Evolutionary conservation across 2,797 vertebrate genomes (phyloP), one percentile per base, ranked within the genome.

Genomic region (Fratercula arctica): DNA sequence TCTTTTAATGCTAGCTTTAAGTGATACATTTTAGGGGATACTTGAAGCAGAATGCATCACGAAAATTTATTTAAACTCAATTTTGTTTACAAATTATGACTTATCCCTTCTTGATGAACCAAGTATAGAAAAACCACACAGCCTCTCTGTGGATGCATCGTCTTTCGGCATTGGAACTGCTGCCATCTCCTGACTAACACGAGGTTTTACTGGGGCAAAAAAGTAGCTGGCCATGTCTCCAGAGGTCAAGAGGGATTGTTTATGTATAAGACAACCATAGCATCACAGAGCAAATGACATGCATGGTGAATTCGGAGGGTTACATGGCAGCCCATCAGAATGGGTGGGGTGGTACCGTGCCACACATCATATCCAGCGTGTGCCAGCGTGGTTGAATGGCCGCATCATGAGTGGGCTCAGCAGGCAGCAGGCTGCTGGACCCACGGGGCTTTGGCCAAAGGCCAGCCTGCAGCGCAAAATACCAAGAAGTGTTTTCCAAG

Each of bases 31-130:
- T 97, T 95, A 97, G 90, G 96, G 41, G 43, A 67, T 89, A 64
- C 46, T 94, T 87, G 50, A 98, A 98, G 94, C 92, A 98, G 97
- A 95, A 97, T 97, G 95, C 87, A 73, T 97, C 95, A 96, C 68
- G 11, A 89, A 98, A 97, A 98, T 96, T 92, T 96, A 96, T 98
- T 98, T 97, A 96, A 97, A 97, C 95, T 98, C 94, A 97, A 96
- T 98, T 98, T 98, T 96, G 86, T 97, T 98, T 98, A 97, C 95
- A 97, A 98, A 97, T 98, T 97, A 96, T 95, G 95, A 95, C 92
- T 96, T 97, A 93, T 80, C 77, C 93, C 37, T 80, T 96, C 89
- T 97, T 94, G 96, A 98, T 97, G 95, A 97, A 96, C 93, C 95
- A 93, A 92, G 90, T 95, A 94, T 43, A 56, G 56, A 93, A 75